A percentile compares a stretch with the other conserved stretches of the same genome.
phyloP scores from a whole-genome alignment of 2,797 vertebrate species.

The Eulemur albifrons region DNA sequence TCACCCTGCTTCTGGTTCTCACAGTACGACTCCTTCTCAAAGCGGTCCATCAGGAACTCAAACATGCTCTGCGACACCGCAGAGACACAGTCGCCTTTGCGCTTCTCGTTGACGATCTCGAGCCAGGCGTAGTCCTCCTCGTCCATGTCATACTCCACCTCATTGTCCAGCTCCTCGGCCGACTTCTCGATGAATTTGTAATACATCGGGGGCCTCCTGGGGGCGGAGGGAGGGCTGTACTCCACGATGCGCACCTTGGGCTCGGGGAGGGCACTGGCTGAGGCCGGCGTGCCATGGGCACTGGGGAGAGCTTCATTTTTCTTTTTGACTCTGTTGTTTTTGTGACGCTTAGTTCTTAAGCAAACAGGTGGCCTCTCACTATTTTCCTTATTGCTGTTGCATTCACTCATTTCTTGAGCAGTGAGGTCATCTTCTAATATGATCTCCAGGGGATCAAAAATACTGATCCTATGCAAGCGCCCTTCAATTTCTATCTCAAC shows the following conservation, averaged over 20 bases:
- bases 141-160: conserved; percentile 99
- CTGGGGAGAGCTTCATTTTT: conserved; percentile 88
- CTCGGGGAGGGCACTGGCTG: conserved; percentile 90
- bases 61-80: conserved; percentile 96
- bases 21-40: conserved; percentile 95
- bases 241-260: conserved; percentile 95
- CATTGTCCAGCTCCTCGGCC: conserved; percentile 94
- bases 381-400: conserved; percentile 99
- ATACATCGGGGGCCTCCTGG: conserved; percentile 89
- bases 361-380: conserved; percentile 92
- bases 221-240: conserved; percentile 95
- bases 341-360: conserved; percentile 91
- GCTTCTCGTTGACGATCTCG: conserved; percentile 95
- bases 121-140: conserved; percentile 98
- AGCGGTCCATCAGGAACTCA: conserved; percentile 97
- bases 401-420: conserved; percentile 95
- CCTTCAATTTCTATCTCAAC: conserved; percentile 98
- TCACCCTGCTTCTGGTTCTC: conserved; percentile 94
- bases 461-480: conserved; percentile 94
- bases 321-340: conserved; percentile 92
- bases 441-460: conserved; percentile 95
- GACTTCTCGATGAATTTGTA: conserved; percentile 95
- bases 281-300: conserved; percentile 81
- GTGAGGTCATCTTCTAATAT: conserved; percentile 94
- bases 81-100: conserved; percentile 92